Evolutionary conservation across 2,797 vertebrate genomes (phyloP), one percentile per base, ranked within the genome.

Genomic region (Meda fulgida): DNA sequence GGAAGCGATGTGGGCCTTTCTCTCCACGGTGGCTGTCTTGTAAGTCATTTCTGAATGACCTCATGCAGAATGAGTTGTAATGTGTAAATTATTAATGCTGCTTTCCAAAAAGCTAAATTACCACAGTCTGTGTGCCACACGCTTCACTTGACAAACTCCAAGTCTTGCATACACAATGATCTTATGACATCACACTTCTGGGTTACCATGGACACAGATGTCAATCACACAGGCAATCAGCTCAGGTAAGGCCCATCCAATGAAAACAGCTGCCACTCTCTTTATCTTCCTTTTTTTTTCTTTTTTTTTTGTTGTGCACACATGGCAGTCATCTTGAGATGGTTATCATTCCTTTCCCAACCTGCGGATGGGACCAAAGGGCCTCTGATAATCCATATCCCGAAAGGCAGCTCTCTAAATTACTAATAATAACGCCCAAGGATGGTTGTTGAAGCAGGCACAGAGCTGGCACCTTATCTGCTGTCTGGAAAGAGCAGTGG

Each of bases 1-100:
- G n/a, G n/a, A n/a, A n/a, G n/a, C n/a, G n/a, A n/a, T 96, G 95
- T 93, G 93, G 95, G 84, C 95, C 94, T 93, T 95, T 94, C 94
- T 95, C 94, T 95, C 95, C 93, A 96, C 93, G 94, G 93, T 96
- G 94, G 94, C 94, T 94, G 94, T 96, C 93, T 95, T 96, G 95
- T 96, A 95, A 96, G 95, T 96, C 66, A 88, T 89, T 79, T 84
- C 60, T 40, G 38, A 87, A 85, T 87, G 85, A 85, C 77, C 73
- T 88, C 70, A 85, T 80, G 79, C 73, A 79, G 46, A 86, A 80
- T 38, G 48, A 31, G 66, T 29, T 69, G 73, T 86, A 84, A 79
- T 67, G 46, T n/a, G 63, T 84, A 31, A 87, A 89, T 87, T 34
- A 85, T 85, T 84, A 79, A 82, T 83, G 81, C 81, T 84, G 60